Percentiles rank a stretch among this genome's conserved stretches.
Evolutionary conservation across 2,113 vertebrate genomes (phyloP).

Genomic region (Crotophaga sulcirostris): DNA sequence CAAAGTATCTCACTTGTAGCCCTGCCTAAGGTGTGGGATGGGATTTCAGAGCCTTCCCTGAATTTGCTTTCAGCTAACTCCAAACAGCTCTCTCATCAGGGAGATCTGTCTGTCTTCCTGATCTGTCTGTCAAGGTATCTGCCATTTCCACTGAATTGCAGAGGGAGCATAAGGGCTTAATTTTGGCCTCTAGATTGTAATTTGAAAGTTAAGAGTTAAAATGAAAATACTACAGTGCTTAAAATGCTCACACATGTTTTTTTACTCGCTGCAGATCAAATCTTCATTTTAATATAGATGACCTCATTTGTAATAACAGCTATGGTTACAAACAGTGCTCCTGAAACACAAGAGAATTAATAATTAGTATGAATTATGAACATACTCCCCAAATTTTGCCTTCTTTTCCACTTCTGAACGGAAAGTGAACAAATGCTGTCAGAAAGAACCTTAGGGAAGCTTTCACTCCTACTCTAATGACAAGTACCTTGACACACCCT

Average conservation of each 20-base stretch:
- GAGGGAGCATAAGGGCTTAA: neutral
- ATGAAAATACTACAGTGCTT: neutral
- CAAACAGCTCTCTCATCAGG: neutral
- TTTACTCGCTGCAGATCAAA: neutral
- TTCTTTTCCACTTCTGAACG: neutral
- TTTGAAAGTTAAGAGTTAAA: neutral
- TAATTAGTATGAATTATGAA: neutral
- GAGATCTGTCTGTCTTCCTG: neutral
- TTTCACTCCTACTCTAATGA: neutral
- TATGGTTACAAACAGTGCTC: neutral
- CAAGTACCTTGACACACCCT: conserved; percentile 18
- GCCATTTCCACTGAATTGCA: neutral
- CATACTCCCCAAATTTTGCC: neutral
- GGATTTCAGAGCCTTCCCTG: neutral
- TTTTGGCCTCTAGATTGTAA: neutral
- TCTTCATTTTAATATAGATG: neutral
- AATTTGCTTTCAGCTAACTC: neutral
- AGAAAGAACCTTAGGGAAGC: neutral
- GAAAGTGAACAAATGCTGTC: neutral
- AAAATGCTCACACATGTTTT: neutral
- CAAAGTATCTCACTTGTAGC: neutral
- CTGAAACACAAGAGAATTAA: neutral
- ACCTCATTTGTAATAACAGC: neutral
- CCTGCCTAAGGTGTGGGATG: neutral
- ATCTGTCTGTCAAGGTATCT: neutral